Base-by-base conservation (phyloP, 2,113 vertebrate species). In the Anoura caudifer region DNA sequence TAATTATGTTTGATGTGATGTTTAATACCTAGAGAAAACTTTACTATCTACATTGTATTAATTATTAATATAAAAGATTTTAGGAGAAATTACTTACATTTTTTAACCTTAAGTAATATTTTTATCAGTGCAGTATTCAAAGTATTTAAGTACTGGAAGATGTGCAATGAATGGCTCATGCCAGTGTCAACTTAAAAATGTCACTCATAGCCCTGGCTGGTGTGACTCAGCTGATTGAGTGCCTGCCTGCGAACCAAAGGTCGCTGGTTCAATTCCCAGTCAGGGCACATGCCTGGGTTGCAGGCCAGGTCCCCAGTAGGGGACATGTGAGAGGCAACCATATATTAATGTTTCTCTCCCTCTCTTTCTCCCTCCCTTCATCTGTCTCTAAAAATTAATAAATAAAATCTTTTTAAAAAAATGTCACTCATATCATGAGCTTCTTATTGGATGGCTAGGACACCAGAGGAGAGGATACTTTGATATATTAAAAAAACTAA, bases 11-110 rank as follows among this genome's bases (percentile, higher is more conserved):
- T n/a, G 8, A 92, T 73, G 97, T 91, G 87, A 83, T 72, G 95
- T 94, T 54, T 96, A 97, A 95, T 98, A 98, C 73, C 95, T 96
- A 97, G 97, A 98, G 98, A 97, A 98, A 97, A 97, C 72, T 96
- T 98, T 95, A 85, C 96, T 98, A 96, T 86, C 75, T 36, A 94
- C 95, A 89, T 97, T 97, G 52, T 81, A 95, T 97, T 98, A 98
- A 98, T 98, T 97, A 95, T 97, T 96, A 97, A 93, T 95, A 84
- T 91, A 92, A 97, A 98, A 97, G 9, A 26, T 97, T 97, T 43
- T 31, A 97, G 97, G 97, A 97, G 72, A 98, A 98, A 97, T 95
- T 98, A 97, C 97, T 97, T 97, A 97, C 47, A 87, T 12, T 89
- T 97, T 95, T 97, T 94, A 95, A 26, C 97, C 77, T 91, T 98